Percentiles rank a stretch among this genome's conserved stretches.
phyloP scores from a whole-genome alignment of 1,140 invertebrate species.

The Tetraneura akinire region DNA sequence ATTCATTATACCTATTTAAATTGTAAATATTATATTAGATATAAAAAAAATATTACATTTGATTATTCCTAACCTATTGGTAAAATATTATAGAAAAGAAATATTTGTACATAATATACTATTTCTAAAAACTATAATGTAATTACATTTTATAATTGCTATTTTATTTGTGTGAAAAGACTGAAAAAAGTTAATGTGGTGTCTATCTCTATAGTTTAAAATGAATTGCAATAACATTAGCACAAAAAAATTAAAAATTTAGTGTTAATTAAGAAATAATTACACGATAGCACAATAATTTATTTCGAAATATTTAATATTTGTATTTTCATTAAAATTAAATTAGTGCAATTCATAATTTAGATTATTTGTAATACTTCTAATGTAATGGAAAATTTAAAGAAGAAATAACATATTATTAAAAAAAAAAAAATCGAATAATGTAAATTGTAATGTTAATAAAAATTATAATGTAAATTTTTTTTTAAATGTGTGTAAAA shows the following conservation, averaged over 20 bases:
- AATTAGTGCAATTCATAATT: neutral
- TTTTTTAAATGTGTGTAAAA: too few relatives aligned
- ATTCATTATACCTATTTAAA: neutral
- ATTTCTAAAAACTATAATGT: neutral
- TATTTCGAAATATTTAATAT: neutral
- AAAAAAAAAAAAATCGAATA: neutral
- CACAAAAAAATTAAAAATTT: too few relatives aligned
- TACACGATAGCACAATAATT: neutral
- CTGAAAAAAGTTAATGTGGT: conserved; percentile 4
- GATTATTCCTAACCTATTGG: neutral
- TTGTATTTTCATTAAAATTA: neutral
- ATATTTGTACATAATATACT: neutral
- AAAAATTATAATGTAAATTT: too few relatives aligned
- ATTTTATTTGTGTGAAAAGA: neutral
- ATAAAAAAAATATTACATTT: neutral
- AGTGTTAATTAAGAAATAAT: too few relatives aligned
- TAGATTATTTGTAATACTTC: neutral
- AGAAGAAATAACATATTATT: neutral
- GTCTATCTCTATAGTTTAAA: neutral
- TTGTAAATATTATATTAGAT: neutral
- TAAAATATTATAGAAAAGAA: neutral
- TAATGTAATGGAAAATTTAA: neutral
- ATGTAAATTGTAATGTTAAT: neutral
- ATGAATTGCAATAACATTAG: too few relatives aligned
- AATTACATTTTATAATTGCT: neutral